Evolutionary conservation across 1,140 invertebrate species (phyloP), one percentile per base, ranked within the genome.

Genomic region (Galleria mellonella): DNA sequence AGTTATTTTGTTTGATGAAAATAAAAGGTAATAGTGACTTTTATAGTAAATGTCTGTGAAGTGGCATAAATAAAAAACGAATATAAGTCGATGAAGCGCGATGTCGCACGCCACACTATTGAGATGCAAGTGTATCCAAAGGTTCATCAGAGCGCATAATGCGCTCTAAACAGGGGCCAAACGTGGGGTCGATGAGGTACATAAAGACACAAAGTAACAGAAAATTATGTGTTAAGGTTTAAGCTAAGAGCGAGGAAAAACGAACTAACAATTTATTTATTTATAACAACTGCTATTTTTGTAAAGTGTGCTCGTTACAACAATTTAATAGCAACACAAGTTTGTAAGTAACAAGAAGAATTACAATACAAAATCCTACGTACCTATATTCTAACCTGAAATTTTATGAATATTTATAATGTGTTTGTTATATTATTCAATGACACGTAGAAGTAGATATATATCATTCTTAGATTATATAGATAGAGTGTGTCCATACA

Each of bases 91-190:
- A 38, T 56, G 54, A 62, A 59, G 61, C 56, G 38, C 53, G 30
- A 32, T 38, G 51, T 62, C 57, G 36, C 33, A 51, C 32, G 52
- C 32, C 51, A 41, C 28, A 47, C 33, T 40, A 56, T 62, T 61
- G 43, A 55, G 47, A 36, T 33, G 28, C 40, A 35, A 61, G 56
- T 67, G 66, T 72, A 53, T 52, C 69, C 40, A 67, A 67, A 47
- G 5, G 54, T 6, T 15, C 63, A 60, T 43, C 43, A 46, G 58
- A 62, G 47, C 66, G 61, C 32, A 30, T 61, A 67, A 69, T 66
- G 27, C 38, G 43, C 41, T 45, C 37, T 60, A 68, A 62, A 49
- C 30, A 49, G 53, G 41, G 51, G 35, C 30, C 48, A 58, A 46
- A 32, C 44, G 46, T 54, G 46, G 38, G 61, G 57, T 59, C 56